A percentile compares a stretch with the other conserved stretches of the same genome.
These are phyloP conservation scores for Phoxinus dragarum DNA, from an alignment of 2,797 vertebrate species.

Conservation along the genomic window DNA sequence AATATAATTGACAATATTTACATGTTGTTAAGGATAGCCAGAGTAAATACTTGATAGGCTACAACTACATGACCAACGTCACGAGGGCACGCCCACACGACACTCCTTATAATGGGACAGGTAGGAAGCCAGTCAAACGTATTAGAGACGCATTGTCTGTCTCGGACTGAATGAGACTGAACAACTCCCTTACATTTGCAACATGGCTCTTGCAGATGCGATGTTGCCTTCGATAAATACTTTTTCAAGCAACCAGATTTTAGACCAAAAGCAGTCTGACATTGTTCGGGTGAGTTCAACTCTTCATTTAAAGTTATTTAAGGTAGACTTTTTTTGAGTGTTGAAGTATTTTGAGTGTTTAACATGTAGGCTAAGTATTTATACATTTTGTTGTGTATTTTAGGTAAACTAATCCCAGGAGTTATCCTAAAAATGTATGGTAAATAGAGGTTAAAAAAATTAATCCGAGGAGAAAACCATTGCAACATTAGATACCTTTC, in stretches of 20 bases:
- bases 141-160: conserved; percentile 11
- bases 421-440: background rate
- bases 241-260: conserved; percentile 70
- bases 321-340: background rate
- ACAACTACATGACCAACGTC: conserved; percentile 1
- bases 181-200: conserved; percentile 38
- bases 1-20: conserved; percentile 26
- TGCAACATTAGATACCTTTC: background rate
- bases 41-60: conserved; percentile 39
- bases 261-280: conserved; percentile 74
- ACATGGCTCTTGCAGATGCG: conserved; percentile 81
- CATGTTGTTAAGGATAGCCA: conserved; percentile 16
- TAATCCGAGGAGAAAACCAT: background rate
- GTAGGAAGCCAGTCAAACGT: conserved; percentile 14
- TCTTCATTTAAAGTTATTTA: background rate
- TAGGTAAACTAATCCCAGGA: too few relatives aligned
- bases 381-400: background rate
- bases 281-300: conserved; percentile 79
- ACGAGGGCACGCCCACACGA: conserved; percentile 63
- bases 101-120: conserved; percentile 53
- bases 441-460: background rate
- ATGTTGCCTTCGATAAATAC: conserved; percentile 73
- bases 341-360: background rate
- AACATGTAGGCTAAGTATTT: too few relatives aligned
- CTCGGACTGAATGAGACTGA: conserved; percentile 47